Evolutionary conservation across 2,888 invertebrate species (phyloP).

Genomic region (Diachrysia chrysitis): DNA sequence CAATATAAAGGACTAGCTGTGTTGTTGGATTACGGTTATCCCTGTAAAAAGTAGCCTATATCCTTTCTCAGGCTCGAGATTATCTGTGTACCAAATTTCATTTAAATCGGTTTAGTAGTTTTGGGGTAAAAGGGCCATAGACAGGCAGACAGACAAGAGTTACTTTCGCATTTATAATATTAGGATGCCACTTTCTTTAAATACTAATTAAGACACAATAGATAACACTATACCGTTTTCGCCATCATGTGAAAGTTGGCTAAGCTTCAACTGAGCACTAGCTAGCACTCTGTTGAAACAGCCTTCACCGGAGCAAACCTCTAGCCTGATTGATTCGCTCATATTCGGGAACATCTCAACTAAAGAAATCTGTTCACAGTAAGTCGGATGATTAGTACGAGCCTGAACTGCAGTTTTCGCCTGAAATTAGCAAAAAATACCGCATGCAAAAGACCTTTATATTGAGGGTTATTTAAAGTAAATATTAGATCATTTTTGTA

Average conservation of each 20-base stretch:
- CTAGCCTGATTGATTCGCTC: slow-evolving; percentile 92
- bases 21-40: no score
- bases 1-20: no score
- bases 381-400: slow-evolving; percentile 90
- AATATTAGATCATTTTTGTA: no score
- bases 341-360: slow-evolving; percentile 95
- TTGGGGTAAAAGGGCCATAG: no score
- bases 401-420: slow-evolving; percentile 91
- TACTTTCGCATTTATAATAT: no score
- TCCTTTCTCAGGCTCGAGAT: no score
- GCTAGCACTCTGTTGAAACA: slow-evolving; percentile 78
- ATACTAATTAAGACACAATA: background rate
- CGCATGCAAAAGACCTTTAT: background rate
- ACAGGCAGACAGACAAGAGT: no score
- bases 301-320: slow-evolving; percentile 85
- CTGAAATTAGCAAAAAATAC: slow-evolving; percentile 72
- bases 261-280: slow-evolving; percentile 67
- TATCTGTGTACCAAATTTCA: no score
- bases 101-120: no score
- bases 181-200: no score
- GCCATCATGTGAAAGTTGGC: slow-evolving; percentile 77
- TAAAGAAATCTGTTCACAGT: slow-evolving; percentile 94
- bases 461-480: no score
- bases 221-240: slow-evolving; percentile 73
- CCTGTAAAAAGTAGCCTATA: no score